Conservation (phyloP, 2,888 invertebrate species). For the Polydrusus tereticollis region DNA sequence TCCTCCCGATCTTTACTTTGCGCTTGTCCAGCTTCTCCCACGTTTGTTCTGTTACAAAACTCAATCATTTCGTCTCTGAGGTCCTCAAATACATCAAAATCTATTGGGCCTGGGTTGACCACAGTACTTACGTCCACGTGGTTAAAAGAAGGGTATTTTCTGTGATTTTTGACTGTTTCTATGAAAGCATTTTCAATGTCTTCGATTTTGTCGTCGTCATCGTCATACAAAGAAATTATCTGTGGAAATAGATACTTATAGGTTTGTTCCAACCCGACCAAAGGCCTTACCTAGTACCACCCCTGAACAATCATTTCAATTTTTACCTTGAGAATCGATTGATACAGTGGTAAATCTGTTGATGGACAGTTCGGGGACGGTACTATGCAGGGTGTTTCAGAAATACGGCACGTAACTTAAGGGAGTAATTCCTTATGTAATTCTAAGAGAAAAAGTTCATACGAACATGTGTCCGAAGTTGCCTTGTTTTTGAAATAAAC, state of each 20-base stretch:
- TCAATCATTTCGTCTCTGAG: constrained; percentile 26
- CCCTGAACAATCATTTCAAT: too few species aligned
- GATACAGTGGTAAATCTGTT: too few species aligned
- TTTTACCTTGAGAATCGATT: too few species aligned
- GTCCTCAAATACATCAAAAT: constrained; percentile 27
- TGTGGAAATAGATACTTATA: background rate
- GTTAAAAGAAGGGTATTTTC: background rate
- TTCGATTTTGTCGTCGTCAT: background rate
- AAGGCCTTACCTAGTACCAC: too few species aligned
- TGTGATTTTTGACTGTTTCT: constrained; percentile 22
- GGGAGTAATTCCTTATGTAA: too few species aligned
- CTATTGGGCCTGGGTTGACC: background rate
- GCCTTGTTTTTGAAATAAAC: too few species aligned
- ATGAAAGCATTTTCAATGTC: constrained; percentile 9
- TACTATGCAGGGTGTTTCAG: too few species aligned
- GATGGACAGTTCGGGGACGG: too few species aligned
- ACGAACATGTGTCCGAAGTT: too few species aligned
- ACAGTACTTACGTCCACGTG: background rate
- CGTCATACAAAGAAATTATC: background rate
- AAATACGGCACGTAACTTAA: too few species aligned
- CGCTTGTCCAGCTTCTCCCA: background rate
- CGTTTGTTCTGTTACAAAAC: background rate
- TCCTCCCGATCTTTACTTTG: background rate
- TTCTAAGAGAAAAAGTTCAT: too few species aligned
- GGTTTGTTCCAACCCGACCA: background rate